These are phyloP conservation scores for Lytechinus variegatus DNA, from an alignment of 35 echinoderm and acorn worm genomes.

Conservation along the genomic window DNA sequence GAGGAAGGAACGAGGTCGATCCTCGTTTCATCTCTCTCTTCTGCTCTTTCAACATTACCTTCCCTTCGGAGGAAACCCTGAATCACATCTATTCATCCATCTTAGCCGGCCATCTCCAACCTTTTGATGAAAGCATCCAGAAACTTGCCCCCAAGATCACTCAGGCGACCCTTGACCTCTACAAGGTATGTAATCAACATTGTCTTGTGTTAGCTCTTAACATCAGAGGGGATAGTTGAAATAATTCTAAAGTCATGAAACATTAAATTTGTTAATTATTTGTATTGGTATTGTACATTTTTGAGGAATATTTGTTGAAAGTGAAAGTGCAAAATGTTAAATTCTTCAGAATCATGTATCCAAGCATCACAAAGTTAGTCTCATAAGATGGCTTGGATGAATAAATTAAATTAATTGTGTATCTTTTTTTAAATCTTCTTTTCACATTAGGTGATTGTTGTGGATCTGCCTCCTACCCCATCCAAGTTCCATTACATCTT, in stretches of 20 bases:
- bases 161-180: conserved; percentile 82
- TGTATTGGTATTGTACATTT: too few species aligned
- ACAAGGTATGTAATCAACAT: conserved; percentile 50
- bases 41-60: conserved; percentile 97
- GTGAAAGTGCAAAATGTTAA: too few species aligned
- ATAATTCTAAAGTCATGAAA: too few species aligned
- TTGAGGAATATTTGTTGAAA: too few species aligned
- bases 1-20: conserved; percentile 98
- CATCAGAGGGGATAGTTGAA: too few species aligned
- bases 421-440: not conserved
- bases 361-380: not conserved
- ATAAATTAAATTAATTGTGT: not conserved
- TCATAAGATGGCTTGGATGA: not conserved
- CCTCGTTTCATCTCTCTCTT: conserved; percentile 96
- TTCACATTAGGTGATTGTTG: conserved; percentile 55
- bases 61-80: conserved; percentile 93
- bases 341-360: too few species aligned
- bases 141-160: conserved; percentile 80
- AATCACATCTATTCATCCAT: conserved; percentile 98
- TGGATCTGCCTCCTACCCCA: conserved; percentile 88
- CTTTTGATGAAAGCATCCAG: conserved; percentile 88
- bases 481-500: conserved; percentile 99
- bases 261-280: too few species aligned
- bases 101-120: conserved; percentile 73
- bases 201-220: too few species aligned